Evolutionary conservation across 2,888 invertebrate species (phyloP).

Genomic region (Philopedon plagiatum): DNA sequence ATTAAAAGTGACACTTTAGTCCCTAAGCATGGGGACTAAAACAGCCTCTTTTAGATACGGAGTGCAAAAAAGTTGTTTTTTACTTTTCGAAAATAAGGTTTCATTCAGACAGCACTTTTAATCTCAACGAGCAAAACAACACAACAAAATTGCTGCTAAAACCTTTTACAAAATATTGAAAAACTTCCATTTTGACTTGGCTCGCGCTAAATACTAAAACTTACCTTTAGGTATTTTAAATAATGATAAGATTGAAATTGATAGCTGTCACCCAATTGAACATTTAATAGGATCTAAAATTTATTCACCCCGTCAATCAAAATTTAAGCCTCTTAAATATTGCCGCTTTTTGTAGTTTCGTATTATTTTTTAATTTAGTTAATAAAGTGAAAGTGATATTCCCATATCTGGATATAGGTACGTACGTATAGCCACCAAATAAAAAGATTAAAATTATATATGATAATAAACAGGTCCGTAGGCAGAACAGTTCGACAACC

Average conservation of each 20-base stretch:
- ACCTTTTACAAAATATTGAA: no score
- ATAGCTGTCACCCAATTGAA: neutral
- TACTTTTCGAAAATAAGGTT: no score
- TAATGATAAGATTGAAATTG: neutral
- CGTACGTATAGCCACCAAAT: neutral
- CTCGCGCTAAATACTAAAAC: neutral
- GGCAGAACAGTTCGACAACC: no score
- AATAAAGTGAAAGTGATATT: constrained; percentile 10
- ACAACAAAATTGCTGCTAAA: no score
- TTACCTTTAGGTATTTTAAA: neutral
- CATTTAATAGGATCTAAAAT: neutral
- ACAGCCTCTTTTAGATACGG: no score
- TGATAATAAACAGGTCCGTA: neutral
- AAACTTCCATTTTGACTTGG: neutral
- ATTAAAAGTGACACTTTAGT: no score
- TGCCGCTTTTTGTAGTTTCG: neutral
- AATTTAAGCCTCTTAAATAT: neutral
- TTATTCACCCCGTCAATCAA: neutral
- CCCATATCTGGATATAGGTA: neutral
- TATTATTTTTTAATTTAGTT: neutral
- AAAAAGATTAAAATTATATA: neutral
- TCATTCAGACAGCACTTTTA: no score
- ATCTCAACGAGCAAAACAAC: no score
- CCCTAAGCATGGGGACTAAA: no score
- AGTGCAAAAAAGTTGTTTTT: no score